phyloP scores from a whole-genome alignment of 2,113 vertebrate genomes.

The Myxocyprinus asiaticus region DNA sequence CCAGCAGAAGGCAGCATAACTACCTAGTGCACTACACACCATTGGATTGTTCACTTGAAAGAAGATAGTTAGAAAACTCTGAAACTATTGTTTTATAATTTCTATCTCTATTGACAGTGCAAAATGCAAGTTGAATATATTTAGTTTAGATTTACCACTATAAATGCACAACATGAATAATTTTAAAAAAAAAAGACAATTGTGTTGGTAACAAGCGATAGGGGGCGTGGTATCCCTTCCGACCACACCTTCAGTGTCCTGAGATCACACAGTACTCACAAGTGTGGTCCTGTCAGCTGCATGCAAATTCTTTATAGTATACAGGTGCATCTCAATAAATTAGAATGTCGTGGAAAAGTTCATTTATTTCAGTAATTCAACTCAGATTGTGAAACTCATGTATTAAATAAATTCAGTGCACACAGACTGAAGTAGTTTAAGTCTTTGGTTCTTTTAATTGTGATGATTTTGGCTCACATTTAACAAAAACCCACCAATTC shows the following conservation, averaged over 20 bases:
- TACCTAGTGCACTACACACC: conserved; percentile 50
- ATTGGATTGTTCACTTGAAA: background rate
- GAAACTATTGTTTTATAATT: background rate
- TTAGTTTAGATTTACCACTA: background rate
- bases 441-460: too few species aligned
- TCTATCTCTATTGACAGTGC: background rate
- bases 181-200: conserved; percentile 5
- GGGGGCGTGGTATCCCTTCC: conserved; percentile 65
- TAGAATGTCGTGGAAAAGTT: too few species aligned
- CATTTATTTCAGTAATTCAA: too few species aligned
- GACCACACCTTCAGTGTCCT: conserved; percentile 66
- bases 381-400: too few species aligned
- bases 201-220: conserved; percentile 48
- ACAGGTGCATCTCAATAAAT: too few species aligned
- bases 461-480: too few species aligned
- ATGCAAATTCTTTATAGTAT: background rate
- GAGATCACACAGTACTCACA: background rate
- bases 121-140: background rate
- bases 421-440: too few species aligned
- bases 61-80: background rate
- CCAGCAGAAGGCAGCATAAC: conserved; percentile 65
- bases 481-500: too few species aligned
- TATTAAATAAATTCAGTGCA: too few species aligned
- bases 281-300: background rate
- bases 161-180: conserved; percentile 21